phyloP scores from a whole-genome alignment of 1,140 invertebrate species.

The Anadara kagoshimensis region DNA sequence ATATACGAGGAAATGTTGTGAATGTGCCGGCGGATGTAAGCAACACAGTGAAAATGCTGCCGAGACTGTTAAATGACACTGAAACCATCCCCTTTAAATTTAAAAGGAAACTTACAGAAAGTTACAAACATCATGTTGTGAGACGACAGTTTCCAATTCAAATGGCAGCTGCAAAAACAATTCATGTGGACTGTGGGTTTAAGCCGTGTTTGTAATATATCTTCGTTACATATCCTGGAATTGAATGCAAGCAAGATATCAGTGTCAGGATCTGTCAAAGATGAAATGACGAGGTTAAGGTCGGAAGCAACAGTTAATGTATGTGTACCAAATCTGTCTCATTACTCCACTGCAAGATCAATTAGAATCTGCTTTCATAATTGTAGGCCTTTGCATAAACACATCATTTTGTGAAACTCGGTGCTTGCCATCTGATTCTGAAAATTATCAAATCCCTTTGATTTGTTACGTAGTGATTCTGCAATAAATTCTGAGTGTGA shows the following conservation, averaged over 20 bases:
- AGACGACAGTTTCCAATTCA: constrained; percentile 26
- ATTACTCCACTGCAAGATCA: background rate
- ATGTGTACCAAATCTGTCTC: background rate
- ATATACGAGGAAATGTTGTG: constrained; percentile 33
- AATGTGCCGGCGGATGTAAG: constrained; percentile 38
- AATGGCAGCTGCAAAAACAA: constrained; percentile 26
- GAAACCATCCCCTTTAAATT: constrained; percentile 32
- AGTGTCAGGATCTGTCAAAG: background rate
- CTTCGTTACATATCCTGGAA: background rate
- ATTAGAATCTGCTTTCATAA: constrained; percentile 4
- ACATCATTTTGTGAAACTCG: constrained; percentile 6
- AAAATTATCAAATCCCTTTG: background rate
- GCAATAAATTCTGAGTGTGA: background rate
- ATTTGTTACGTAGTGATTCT: background rate
- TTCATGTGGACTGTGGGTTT: constrained; percentile 30
- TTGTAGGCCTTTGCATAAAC: constrained; percentile 12
- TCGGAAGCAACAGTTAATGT: background rate
- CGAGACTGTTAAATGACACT: constrained; percentile 23
- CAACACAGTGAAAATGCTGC: constrained; percentile 18
- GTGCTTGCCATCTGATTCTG: background rate
- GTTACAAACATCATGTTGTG: constrained; percentile 25
- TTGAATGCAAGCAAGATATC: constrained; percentile 6
- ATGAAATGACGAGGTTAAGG: background rate
- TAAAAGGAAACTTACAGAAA: constrained; percentile 29
- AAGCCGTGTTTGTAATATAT: constrained; percentile 12